phyloP scores from a whole-genome alignment of 2,888 invertebrate species.

The Drosophila lutescens region DNA sequence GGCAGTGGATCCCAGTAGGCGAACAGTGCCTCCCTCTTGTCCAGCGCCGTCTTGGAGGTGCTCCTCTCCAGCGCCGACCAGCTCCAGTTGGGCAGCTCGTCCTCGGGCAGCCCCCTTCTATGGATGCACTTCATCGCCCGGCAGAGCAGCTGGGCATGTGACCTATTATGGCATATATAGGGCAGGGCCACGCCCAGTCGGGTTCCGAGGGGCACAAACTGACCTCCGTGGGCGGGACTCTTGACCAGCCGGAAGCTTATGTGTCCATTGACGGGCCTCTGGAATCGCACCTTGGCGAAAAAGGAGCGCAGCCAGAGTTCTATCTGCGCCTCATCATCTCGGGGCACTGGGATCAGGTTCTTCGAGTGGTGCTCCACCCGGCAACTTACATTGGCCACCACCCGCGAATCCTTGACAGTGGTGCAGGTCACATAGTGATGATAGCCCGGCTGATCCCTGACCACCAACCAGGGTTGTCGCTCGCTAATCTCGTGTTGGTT shows the following conservation, averaged over 20 bases:
- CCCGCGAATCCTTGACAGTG: constrained; percentile 90
- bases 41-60: constrained; percentile 85
- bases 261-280: constrained; percentile 90
- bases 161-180: constrained; percentile 91
- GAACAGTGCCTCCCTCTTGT: constrained; percentile 92
- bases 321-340: constrained; percentile 86
- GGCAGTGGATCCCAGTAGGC: constrained; percentile 94
- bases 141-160: constrained; percentile 88
- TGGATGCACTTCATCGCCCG: constrained; percentile 86
- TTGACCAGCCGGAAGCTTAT: constrained; percentile 91
- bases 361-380: constrained; percentile 88
- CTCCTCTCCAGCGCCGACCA: constrained; percentile 81
- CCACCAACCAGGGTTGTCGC: constrained; percentile 91
- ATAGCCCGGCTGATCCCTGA: constrained; percentile 89
- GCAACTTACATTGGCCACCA: constrained; percentile 93
- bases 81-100: constrained; percentile 64
- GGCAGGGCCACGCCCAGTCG: constrained; percentile 92
- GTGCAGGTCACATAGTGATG: constrained; percentile 91
- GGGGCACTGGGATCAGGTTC: constrained; percentile 87
- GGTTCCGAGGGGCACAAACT: constrained; percentile 88
- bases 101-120: constrained; percentile 84
- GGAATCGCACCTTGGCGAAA: constrained; percentile 87
- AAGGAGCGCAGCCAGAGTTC: constrained; percentile 90
- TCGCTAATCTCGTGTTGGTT: constrained; percentile 89
- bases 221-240: constrained; percentile 86